These are phyloP conservation scores for Neomicropteryx cornuta DNA, from an alignment of 1,140 invertebrate species.

Conservation along the genomic window DNA sequence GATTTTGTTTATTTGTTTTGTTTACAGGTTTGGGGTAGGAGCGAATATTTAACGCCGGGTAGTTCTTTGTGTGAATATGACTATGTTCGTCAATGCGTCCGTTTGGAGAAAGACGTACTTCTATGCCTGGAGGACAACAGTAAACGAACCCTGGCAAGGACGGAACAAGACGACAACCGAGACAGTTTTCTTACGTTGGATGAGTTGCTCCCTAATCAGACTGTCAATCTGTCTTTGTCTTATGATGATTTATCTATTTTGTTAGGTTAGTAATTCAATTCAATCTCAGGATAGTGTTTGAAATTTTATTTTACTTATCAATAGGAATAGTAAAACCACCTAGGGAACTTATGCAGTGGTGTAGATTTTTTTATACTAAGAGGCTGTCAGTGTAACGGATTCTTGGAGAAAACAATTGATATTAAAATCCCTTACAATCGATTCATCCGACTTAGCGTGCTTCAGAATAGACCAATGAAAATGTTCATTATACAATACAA, in stretches of 20 bases:
- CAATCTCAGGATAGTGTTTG: not conserved
- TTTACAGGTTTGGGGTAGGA: slow-evolving; percentile 67
- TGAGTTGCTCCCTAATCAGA: slow-evolving; percentile 63
- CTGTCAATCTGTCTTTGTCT: slow-evolving; percentile 56
- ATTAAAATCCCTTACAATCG: no score
- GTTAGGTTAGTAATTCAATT: slow-evolving; percentile 44
- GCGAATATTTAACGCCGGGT: slow-evolving; percentile 65
- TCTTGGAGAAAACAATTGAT: no score
- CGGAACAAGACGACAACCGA: slow-evolving; percentile 60
- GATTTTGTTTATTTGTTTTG: slow-evolving; percentile 13
- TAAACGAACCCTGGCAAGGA: slow-evolving; percentile 43
- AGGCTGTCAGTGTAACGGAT: no score
- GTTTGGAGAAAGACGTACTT: slow-evolving; percentile 82
- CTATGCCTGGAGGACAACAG: slow-evolving; percentile 60
- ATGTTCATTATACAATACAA: no score
- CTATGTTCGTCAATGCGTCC: slow-evolving; percentile 89
- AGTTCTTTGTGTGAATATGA: slow-evolving; percentile 75
- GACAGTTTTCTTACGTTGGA: slow-evolving; percentile 58
- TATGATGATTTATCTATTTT: slow-evolving; percentile 70
- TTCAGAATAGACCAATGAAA: no score
- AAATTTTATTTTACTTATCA: slow-evolving; percentile 5
- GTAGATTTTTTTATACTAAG: no score
- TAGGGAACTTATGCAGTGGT: no score
- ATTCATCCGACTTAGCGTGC: no score
- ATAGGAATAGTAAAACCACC: no score